Base-by-base conservation (phyloP, 2,888 invertebrate genomes). In the Drosophila aldrichi region DNA sequence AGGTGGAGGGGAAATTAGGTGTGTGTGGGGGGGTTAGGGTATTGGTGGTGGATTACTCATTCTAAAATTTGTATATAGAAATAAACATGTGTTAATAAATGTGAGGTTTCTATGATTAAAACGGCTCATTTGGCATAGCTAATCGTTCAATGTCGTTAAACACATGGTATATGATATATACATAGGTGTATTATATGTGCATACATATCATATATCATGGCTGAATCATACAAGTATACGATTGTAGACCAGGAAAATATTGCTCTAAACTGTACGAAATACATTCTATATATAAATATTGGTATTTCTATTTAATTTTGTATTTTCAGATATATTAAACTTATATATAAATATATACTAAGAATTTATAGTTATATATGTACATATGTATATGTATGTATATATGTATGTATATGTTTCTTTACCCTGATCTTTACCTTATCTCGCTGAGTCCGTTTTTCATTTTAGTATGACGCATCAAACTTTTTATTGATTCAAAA, bases 401-500 rank as follows among this genome's bases (percentile, higher is more conserved):
- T 2, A 9, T 41, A 8, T 52, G 25, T 25, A 25, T 25, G 25
- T 25, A 25, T 25, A 25, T 25, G 9, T 40, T 12, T 32, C 29
- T 9, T 18, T 44, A n/a, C 25, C 7, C 12, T 14, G 44, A 56
- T 40, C 7, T 4, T 40, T 40, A 12, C 40, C 40, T 49, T 57
- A 57, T 63, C 48, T 34, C 40, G 38, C 3, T 34, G 32, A 1
- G 22, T 12, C n/a, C 20, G 9, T 4, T 29, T 8, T 29, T n/a
- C 29, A 14, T 46, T 56, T 16, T 14, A 12, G 9, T 18, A 29
- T 65, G 64, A 61, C 62, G 12, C 49, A 61, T 29, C 22, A 12
- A 9, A 29, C 20, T 44, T 51, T 44, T 20, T 18, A 38, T 44
- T 22, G 36, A 32, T 38, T 38, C 9, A 32, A 8, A 22, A 16